phyloP scores from a whole-genome alignment of 2,113 vertebrate species.

The Meriones unguiculatus region DNA sequence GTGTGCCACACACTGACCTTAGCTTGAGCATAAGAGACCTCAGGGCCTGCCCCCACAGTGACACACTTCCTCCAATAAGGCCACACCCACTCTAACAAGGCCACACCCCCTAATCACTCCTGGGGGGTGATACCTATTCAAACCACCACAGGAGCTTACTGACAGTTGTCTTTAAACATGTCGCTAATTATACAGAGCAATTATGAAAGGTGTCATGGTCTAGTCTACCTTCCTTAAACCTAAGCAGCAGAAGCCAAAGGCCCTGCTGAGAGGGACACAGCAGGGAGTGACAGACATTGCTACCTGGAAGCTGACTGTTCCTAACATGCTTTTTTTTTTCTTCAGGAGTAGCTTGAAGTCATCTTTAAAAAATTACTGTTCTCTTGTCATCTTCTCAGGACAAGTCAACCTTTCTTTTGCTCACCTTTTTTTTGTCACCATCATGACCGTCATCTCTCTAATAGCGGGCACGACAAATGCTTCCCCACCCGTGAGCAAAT shows the following conservation, averaged over 20 bases:
- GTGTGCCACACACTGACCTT: not conserved
- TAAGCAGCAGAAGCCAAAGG: not conserved
- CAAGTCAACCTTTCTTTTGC: not conserved
- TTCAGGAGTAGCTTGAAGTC: not conserved
- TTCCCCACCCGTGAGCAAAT: not conserved
- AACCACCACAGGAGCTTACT: not conserved
- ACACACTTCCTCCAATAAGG: not conserved
- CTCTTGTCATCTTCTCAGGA: not conserved
- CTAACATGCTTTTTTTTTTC: not conserved
- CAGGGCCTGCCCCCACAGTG: not conserved
- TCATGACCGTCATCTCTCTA: not conserved
- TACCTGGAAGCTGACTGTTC: not conserved
- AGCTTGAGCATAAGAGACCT: not conserved
- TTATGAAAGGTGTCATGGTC: not conserved
- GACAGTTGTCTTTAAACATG: not conserved
- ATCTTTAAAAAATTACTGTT: not conserved
- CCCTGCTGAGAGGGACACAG: not conserved
- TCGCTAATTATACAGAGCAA: not conserved
- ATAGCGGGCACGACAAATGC: not conserved
- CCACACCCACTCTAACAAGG: not conserved
- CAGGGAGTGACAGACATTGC: not conserved
- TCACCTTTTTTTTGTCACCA: not conserved
- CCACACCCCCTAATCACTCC: not conserved
- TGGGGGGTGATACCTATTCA: not conserved
- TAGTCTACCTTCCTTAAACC: not conserved